Conservation (phyloP, 2,113 vertebrate species). For the Heloderma charlesbogerti region DNA sequence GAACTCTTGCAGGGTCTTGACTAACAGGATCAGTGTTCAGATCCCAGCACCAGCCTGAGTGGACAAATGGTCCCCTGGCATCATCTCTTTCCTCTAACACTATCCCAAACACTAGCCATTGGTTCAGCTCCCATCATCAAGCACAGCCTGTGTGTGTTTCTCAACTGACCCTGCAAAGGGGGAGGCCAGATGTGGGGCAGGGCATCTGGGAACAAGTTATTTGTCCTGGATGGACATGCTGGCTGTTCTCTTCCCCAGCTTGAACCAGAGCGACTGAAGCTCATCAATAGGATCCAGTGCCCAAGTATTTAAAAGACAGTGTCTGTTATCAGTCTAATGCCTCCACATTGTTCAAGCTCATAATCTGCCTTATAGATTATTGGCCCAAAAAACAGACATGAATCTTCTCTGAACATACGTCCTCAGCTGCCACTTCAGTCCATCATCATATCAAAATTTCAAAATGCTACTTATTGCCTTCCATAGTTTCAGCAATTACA, state of each 20-base stretch:
- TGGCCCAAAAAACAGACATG: slow-evolving; percentile 49
- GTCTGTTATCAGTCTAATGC: slow-evolving; percentile 13
- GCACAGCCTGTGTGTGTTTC: neutral
- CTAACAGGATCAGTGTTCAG: neutral
- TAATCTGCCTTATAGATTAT: slow-evolving; percentile 7
- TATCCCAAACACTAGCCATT: neutral
- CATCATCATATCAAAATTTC: slow-evolving; percentile 6
- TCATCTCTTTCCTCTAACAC: neutral
- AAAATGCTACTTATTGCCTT: fast-evolving
- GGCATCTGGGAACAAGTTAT: neutral
- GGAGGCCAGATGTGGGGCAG: neutral
- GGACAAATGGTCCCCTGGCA: neutral
- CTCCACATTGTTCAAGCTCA: slow-evolving; percentile 36
- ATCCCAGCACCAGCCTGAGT: neutral
- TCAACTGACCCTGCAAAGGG: neutral
- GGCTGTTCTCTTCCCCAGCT: neutral
- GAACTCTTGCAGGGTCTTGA: too few species aligned
- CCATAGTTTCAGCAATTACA: slow-evolving; percentile 17
- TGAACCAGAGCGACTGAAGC: neutral
- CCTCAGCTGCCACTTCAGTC: slow-evolving; percentile 1
- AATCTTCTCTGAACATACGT: slow-evolving; percentile 43
- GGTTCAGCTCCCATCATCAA: neutral
- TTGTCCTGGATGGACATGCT: neutral
- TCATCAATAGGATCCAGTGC: neutral
- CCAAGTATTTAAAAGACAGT: slow-evolving; percentile 20